phyloP scores from a whole-genome alignment of 1,140 invertebrate genomes.

The Cydia pomonella region DNA sequence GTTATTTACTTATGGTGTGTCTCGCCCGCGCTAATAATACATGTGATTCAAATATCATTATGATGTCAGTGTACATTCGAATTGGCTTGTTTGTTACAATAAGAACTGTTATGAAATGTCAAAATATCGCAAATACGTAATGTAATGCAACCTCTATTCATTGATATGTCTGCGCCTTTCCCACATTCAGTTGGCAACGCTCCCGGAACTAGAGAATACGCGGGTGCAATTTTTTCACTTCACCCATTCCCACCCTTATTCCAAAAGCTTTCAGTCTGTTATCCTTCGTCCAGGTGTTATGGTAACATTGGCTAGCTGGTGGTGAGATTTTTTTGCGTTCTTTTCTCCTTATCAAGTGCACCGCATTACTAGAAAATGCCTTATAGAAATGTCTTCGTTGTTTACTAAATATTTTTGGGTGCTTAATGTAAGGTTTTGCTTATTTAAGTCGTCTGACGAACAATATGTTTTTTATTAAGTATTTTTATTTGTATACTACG shows the following conservation, averaged over 20 bases:
- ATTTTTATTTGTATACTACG: no score
- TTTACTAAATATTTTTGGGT: conserved; percentile 15
- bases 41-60: no score
- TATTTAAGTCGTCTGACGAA: not conserved
- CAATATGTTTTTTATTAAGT: no score
- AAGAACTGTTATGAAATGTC: no score
- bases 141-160: not conserved
- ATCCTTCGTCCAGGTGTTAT: not conserved
- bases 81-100: no score
- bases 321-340: conserved; percentile 8
- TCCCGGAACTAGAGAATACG: conserved; percentile 42
- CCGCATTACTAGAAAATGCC: conserved; percentile 33
- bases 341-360: conserved; percentile 43
- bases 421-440: not conserved
- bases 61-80: no score
- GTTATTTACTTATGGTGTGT: no score
- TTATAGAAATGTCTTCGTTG: conserved; percentile 20
- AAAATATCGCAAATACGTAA: not conserved
- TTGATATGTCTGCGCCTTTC: conserved; percentile 27
- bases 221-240: not conserved
- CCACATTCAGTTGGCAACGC: conserved; percentile 54
- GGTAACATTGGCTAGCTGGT: conserved; percentile 7
- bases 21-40: no score
- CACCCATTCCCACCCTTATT: conserved; percentile 23
- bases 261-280: conserved; percentile 30